Evolutionary conservation across 2,888 invertebrate genomes (phyloP).

Genomic region (Noctua janthe): DNA sequence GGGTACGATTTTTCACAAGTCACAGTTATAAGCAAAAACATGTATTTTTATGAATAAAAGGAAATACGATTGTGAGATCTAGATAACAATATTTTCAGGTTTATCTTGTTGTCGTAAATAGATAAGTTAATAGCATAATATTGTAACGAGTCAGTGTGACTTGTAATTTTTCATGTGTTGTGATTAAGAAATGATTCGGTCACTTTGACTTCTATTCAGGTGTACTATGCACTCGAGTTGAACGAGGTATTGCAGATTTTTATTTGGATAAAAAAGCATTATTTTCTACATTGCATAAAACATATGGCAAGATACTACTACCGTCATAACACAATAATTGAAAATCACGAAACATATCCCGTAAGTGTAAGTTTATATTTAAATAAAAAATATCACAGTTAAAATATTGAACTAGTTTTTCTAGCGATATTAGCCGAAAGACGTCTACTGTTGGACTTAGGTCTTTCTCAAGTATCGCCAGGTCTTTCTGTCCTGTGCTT

Average conservation of each 20-base stretch:
- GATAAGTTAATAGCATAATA: neutral
- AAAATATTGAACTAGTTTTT: neutral
- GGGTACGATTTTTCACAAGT: conserved; percentile 1
- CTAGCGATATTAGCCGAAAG: neutral
- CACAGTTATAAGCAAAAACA: neutral
- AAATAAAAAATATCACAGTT: neutral
- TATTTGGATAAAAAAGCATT: neutral
- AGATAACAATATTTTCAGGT: conserved; percentile 3
- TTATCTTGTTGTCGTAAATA: neutral
- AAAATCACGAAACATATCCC: too few species aligned
- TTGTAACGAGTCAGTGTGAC: neutral
- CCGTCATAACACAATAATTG: neutral
- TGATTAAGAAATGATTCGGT: neutral
- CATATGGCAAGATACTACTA: neutral
- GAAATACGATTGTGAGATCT: neutral
- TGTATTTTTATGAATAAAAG: neutral
- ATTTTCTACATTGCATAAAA: too few species aligned
- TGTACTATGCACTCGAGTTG: neutral
- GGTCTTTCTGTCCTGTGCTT: neutral
- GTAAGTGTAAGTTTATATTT: too few species aligned
- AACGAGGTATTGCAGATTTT: neutral
- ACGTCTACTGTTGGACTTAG: neutral
- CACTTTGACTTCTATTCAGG: neutral
- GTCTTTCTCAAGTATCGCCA: neutral
- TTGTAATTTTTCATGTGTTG: neutral